Percentiles rank a stretch among this genome's conserved stretches.
Conservation (phyloP, 1,140 invertebrate species). For the Brachionus plicatilis region DNA sequence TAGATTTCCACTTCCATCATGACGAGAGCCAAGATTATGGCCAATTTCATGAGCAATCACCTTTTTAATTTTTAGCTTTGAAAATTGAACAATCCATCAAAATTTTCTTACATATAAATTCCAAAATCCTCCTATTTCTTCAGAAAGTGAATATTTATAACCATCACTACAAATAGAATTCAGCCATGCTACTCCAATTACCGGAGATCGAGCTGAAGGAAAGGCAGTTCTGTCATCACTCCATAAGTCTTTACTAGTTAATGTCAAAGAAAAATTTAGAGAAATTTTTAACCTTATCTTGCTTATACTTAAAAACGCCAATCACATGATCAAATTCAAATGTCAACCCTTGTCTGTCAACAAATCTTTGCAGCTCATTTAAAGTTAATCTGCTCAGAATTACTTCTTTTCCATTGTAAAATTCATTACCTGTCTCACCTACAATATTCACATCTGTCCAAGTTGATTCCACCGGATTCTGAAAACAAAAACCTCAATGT, state of each 20-base stretch:
- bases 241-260: constrained; percentile 21
- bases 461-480: not conserved
- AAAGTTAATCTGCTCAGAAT: not conserved
- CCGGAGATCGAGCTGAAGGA: not conserved
- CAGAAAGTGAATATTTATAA: not conserved
- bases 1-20: not conserved
- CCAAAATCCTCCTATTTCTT: constrained; percentile 20
- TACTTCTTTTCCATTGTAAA: constrained; percentile 25
- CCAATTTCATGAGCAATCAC: constrained; percentile 1
- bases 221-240: not conserved
- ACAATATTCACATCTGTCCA: not conserved
- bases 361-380: not conserved
- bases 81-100: not conserved
- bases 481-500: not conserved
- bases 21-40: not conserved
- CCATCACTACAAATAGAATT: not conserved
- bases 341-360: not conserved
- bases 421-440: not conserved
- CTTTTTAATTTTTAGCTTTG: not conserved
- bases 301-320: not conserved
- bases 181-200: not conserved
- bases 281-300: not conserved
- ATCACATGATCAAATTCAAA: constrained; percentile 5
- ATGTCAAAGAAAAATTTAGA: not conserved
- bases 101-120: not conserved